These are phyloP conservation scores for Monarcha castaneiventris DNA, from an alignment of 2,113 vertebrate species.

Conservation along the genomic window DNA sequence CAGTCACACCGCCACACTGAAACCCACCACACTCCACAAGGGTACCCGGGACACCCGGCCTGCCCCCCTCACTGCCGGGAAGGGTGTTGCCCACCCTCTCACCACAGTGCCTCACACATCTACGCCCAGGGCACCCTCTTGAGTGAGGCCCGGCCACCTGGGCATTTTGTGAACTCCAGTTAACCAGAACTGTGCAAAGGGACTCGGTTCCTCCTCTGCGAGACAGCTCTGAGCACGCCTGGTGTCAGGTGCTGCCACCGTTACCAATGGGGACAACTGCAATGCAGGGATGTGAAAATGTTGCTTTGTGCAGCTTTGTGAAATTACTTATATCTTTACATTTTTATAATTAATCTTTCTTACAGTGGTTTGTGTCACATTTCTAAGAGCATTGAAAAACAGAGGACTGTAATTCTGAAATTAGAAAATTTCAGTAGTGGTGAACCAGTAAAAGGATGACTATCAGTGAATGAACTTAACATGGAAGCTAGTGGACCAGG, in stretches of 20 bases:
- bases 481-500: neutral
- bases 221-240: neutral
- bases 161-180: fast-evolving
- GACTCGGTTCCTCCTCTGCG: neutral
- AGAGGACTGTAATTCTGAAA: neutral
- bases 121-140: neutral
- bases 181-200: neutral
- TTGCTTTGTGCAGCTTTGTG: neutral
- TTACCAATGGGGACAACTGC: neutral
- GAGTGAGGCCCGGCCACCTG: neutral
- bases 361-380: neutral
- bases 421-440: neutral
- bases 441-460: neutral
- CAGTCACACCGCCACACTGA: fast-evolving
- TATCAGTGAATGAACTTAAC: fast-evolving
- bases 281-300: neutral
- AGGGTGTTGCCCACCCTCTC: neutral
- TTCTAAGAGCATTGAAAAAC: neutral
- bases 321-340: neutral
- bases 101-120: fast-evolving
- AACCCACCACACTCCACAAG: fast-evolving
- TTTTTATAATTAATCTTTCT: neutral
- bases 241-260: neutral
- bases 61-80: fast-evolving
- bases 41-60: neutral